These are phyloP conservation scores for Tragelaphus scriptus DNA, from an alignment of 2,113 vertebrate genomes.

Conservation along the genomic window DNA sequence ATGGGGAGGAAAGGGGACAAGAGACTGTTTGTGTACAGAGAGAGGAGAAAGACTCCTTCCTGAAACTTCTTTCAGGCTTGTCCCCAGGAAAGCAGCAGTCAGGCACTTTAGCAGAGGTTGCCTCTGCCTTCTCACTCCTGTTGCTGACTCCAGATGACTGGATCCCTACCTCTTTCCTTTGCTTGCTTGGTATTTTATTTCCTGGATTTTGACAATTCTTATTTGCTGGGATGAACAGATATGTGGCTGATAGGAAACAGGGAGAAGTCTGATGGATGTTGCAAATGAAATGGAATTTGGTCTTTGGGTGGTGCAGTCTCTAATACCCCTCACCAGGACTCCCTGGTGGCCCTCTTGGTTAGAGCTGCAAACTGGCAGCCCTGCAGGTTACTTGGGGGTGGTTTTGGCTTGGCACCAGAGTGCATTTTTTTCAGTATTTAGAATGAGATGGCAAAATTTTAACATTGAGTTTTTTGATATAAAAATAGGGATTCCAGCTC, in stretches of 20 bases:
- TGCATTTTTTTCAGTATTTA: background rate
- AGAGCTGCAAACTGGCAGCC: background rate
- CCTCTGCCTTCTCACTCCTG: background rate
- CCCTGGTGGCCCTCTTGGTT: background rate
- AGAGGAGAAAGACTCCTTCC: background rate
- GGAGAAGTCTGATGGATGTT: background rate
- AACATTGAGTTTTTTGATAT: background rate
- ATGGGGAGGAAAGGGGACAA: background rate
- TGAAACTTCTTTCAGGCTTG: background rate
- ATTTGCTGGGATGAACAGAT: background rate
- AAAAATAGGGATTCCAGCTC: background rate
- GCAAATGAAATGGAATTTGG: background rate
- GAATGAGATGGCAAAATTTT: slow-evolving; percentile 16
- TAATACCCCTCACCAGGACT: fast-evolving
- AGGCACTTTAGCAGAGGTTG: background rate
- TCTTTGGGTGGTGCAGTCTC: background rate
- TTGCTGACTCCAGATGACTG: background rate
- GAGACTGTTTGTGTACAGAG: background rate
- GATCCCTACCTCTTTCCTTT: background rate
- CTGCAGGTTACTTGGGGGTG: background rate
- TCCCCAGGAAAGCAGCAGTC: background rate
- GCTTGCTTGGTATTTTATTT: background rate
- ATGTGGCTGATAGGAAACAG: background rate
- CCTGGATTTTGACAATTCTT: background rate
- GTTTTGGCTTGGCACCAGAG: background rate